Percentiles rank a stretch among this genome's conserved stretches.
These are phyloP conservation scores for Allygus modestus DNA, from an alignment of 2,888 invertebrate genomes.

Conservation along the genomic window DNA sequence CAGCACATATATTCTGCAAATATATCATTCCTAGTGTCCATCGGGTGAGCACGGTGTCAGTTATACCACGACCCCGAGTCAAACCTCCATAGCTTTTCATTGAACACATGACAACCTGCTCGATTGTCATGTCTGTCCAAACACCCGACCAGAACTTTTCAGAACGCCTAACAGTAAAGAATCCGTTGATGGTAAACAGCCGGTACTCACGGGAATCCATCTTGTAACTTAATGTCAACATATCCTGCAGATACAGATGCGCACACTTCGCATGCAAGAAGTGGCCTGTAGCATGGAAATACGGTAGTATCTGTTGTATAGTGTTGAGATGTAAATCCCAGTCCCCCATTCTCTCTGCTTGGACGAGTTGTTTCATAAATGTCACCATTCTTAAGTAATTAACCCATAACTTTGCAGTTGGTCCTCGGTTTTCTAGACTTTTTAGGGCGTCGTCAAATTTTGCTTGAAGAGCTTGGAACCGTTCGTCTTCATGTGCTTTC, in stretches of 20 bases:
- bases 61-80: conserved; percentile 67
- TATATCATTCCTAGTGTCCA: conserved; percentile 68
- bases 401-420: conserved; percentile 69
- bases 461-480: background rate
- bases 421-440: conserved; percentile 58
- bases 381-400: conserved; percentile 71
- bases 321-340: conserved; percentile 71
- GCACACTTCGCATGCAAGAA: conserved; percentile 72
- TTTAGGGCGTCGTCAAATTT: background rate
- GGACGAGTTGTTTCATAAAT: conserved; percentile 71
- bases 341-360: conserved; percentile 71
- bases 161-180: conserved; percentile 64
- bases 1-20: no score
- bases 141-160: conserved; percentile 65
- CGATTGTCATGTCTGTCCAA: conserved; percentile 70
- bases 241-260: conserved; percentile 73
- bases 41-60: conserved; percentile 65
- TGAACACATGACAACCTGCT: conserved; percentile 71
- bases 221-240: conserved; percentile 70
- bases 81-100: conserved; percentile 69
- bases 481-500: background rate
- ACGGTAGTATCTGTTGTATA: conserved; percentile 72
- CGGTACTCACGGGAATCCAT: conserved; percentile 68
- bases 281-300: conserved; percentile 72
- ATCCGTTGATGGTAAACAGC: conserved; percentile 3